Evolutionary conservation across 23 tunicate species (phyloP), one percentile per base, ranked within the genome.

Genomic region (Halocynthia aurantium): DNA sequence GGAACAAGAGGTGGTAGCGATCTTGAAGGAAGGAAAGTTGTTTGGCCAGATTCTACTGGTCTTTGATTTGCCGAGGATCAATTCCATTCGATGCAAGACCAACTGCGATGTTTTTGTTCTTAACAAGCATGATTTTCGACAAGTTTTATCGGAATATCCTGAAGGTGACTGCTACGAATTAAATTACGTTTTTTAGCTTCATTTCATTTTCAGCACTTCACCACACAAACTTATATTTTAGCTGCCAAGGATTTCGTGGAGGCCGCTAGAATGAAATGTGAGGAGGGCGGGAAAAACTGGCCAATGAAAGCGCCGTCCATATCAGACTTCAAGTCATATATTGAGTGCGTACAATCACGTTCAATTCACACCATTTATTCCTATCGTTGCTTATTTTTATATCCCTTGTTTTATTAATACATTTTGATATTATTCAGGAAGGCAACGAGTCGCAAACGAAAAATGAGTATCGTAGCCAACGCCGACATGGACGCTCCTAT

Each of bases 21-120:
- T 82, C 62, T 67, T 92, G 70, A 81, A 83, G 22, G 67, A 82
- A 11, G 98, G 98, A 6, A 86, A 92, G 63, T 65, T 83, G 6
- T 92, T 92, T 66, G 98, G 98, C 52, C 88, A 86, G 61, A 57
- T 76, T 19, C 78, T 83, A 54, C 77, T 92, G 52, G 80, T 92
- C 10, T 92, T 69, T 70, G 85, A 92, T 69, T 70, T 92, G 6
- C 98, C 98, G 7, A 69, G 98, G 7, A 82, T 84, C 75, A 80
- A 92, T 57, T 82, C 98, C 6, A 74, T 92, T 44, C 69, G 82
- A 22, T 92, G 98, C 80, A 74, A 73, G 69, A 82, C 98, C 57
- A 86, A 92, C 56, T 92, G 98, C 56, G 93, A 82, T 74, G 75
- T 92, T 22, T 82, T 92, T 61, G 68, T 78, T 52, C 55, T 92